Evolutionary conservation across 2,797 vertebrate species (phyloP).

Genomic region (Anolis apletophallus): DNA sequence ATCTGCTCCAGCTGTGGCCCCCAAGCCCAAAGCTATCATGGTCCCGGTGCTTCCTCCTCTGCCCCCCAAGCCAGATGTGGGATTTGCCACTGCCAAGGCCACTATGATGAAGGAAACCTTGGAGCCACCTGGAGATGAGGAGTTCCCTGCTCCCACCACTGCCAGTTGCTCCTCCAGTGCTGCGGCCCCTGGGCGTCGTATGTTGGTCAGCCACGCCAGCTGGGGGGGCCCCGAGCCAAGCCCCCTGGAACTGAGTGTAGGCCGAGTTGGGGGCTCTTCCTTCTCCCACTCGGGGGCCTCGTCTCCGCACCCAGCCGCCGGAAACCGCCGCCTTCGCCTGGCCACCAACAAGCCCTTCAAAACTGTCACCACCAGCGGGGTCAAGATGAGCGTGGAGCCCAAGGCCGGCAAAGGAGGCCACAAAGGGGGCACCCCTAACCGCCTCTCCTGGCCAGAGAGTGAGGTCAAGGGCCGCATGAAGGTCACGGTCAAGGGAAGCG

Average conservation of each 20-base stretch:
- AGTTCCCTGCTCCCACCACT: background rate
- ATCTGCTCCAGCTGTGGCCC: conserved; percentile 32
- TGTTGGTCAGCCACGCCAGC: conserved; percentile 71
- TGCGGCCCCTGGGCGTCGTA: conserved; percentile 44
- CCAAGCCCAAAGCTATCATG: conserved; percentile 19
- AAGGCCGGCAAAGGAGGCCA: conserved; percentile 44
- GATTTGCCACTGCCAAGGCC: background rate
- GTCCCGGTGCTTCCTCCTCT: conserved; percentile 41
- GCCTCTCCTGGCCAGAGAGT: conserved; percentile 92
- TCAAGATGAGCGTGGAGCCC: conserved; percentile 57
- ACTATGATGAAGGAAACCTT: conserved; percentile 43
- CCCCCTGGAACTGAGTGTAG: conserved; percentile 16
- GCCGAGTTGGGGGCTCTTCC: conserved; percentile 54
- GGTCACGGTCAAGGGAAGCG: conserved; percentile 79
- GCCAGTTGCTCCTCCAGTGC: conserved; percentile 20
- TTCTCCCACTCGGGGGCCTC: conserved; percentile 61
- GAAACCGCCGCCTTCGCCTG: conserved; percentile 75
- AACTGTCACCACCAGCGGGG: conserved; percentile 68
- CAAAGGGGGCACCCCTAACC: conserved; percentile 71
- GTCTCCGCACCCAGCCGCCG: conserved; percentile 75
- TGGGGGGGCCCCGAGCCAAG: conserved; percentile 69
- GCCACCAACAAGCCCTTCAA: conserved; percentile 75
- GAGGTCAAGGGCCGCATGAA: conserved; percentile 80
- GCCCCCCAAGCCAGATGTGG: conserved; percentile 46
- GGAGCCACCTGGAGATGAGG: conserved; percentile 28